Evolutionary conservation across 2,888 invertebrate species (phyloP).

Genomic region (Caenorhabditis panamensis): DNA sequence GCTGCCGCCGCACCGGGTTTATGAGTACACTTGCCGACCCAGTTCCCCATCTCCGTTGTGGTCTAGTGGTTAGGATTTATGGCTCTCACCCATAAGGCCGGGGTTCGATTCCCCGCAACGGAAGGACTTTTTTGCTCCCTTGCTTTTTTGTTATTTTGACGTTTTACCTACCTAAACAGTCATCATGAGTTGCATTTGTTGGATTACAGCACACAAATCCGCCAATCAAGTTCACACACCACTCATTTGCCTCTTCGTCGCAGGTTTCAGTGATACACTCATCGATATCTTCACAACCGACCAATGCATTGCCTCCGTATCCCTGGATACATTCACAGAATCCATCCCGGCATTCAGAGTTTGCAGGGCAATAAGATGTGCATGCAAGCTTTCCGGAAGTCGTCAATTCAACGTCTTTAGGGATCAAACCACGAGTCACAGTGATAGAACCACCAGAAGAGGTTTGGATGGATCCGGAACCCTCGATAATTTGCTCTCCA

Average conservation of each 20-base stretch:
- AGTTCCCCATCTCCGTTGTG: not conserved
- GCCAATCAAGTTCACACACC: constrained; percentile 80
- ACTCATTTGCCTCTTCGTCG: constrained; percentile 64
- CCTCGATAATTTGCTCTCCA: constrained; percentile 48
- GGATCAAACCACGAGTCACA: constrained; percentile 41
- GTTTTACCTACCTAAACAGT: constrained; percentile 65
- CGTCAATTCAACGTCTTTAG: constrained; percentile 49
- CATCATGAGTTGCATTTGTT: constrained; percentile 62
- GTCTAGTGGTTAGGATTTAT: constrained; percentile 3
- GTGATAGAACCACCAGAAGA: constrained; percentile 51
- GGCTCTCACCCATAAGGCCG: not conserved
- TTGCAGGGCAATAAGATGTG: constrained; percentile 72
- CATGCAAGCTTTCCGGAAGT: constrained; percentile 60
- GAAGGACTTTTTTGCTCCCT: not conserved
- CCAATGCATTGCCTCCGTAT: constrained; percentile 73
- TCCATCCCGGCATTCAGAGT: constrained; percentile 75
- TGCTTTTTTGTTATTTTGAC: too few relatives aligned
- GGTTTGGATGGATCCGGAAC: constrained; percentile 43
- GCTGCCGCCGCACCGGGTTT: not conserved
- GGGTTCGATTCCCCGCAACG: not conserved
- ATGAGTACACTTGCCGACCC: not conserved
- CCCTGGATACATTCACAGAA: constrained; percentile 74
- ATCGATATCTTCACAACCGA: constrained; percentile 74
- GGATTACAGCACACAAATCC: constrained; percentile 80
- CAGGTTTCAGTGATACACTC: constrained; percentile 70